Evolutionary conservation across 1,140 invertebrate species (phyloP), one percentile per base, ranked within the genome.

Genomic region (Yoshiicerus persimilis): DNA sequence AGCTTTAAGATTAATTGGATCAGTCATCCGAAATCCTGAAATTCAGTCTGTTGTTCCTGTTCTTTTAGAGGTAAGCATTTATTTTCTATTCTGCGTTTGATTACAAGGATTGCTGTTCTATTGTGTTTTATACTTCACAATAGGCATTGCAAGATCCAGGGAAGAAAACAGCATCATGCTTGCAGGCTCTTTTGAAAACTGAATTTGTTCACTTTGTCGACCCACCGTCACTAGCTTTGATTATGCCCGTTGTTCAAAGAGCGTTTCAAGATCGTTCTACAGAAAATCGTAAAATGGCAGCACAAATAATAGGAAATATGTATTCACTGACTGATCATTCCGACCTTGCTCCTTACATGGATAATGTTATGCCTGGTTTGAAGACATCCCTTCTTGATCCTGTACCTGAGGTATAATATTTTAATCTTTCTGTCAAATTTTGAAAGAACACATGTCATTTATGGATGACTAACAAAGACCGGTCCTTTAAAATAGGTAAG

Each of bases 131-230:
- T n/a, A n/a, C n/a, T n/a, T n/a, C 4, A n/a, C 11, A n/a, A 10
- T 96, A 96, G 92, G 99, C 98, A 8, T 93, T 99, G 1, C 97
- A 99, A 93, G 98, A 99, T 94, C 99, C 99, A 1, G 97, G 97
- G 0, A 96, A 97, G 91, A 98, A 98, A 92, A 99, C 99, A 0
- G 97, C 97, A 1, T 94, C 94, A 9, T 98, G 97, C 93, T 93
- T 99, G 2, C 96, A 98, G 92, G 98, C 96, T 2, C 93, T 99
- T 32, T 93, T 99, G 20, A 97, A 99, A 92, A 99, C 98, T 0
- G 97, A 99, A 92, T 99, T 99, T 93, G 98, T 99, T 64, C 99
- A 99, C 93, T 99, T 99, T 92, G 99, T 99, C 90, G 99, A 99
- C 93, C 97, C 99, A 6, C 98, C 99, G 1, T 99, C 98, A 0